Percentiles rank a stretch among this genome's conserved stretches.
Conservation (phyloP, 2,797 vertebrate species). For the Holocentrus rufus region DNA sequence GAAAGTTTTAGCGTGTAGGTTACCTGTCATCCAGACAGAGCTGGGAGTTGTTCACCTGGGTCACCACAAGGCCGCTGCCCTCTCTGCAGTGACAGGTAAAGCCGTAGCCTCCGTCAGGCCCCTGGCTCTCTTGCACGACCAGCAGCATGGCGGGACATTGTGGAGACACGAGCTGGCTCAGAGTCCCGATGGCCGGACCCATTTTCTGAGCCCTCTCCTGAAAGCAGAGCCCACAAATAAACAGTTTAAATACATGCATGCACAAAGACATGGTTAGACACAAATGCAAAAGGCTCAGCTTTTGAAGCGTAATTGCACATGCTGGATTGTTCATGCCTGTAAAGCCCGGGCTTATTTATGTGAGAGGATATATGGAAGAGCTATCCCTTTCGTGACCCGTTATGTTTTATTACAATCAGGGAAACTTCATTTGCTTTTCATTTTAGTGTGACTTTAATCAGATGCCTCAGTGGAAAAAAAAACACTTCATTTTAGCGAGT, state of each 20-base stretch:
- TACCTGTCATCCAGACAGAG: constrained; percentile 81
- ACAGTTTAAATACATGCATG: neutral
- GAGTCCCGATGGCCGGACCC: constrained; percentile 50
- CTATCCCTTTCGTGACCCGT: neutral
- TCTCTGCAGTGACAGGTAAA: constrained; percentile 68
- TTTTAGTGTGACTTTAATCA: constrained; percentile 8
- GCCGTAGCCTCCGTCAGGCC: constrained; percentile 66
- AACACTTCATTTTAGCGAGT: constrained; percentile 16
- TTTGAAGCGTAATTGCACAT: neutral
- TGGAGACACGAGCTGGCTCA: constrained; percentile 79
- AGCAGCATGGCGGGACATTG: constrained; percentile 78
- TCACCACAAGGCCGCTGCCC: constrained; percentile 72
- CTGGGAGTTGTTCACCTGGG: constrained; percentile 59
- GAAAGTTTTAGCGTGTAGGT: neutral
- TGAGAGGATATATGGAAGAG: neutral
- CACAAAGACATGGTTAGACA: neutral
- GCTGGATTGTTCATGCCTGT: neutral
- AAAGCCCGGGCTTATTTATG: neutral
- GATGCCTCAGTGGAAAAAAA: neutral
- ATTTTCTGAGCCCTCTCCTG: constrained; percentile 71
- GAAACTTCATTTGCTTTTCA: constrained; percentile 9
- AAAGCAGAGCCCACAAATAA: constrained; percentile 27
- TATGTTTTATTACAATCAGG: neutral
- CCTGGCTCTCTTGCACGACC: constrained; percentile 69
- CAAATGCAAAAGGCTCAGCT: neutral